Conservation (phyloP, 2,888 invertebrate species). For the Agonopterix heracliana region DNA sequence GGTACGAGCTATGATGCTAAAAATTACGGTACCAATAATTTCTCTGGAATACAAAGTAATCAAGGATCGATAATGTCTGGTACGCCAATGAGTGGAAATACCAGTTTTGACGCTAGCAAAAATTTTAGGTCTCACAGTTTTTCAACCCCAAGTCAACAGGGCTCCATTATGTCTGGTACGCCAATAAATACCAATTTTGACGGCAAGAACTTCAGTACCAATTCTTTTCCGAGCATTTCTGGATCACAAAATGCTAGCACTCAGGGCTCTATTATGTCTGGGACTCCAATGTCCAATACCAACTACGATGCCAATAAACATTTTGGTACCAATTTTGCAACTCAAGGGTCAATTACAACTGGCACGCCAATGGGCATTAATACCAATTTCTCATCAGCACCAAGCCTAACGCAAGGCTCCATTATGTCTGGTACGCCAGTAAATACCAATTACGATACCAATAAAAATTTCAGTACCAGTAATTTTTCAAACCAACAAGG, state of each 20-base stretch:
- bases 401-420: constrained; percentile 20
- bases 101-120: constrained; percentile 1
- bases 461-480: background rate
- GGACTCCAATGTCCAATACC: constrained; percentile 21
- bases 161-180: constrained; percentile 18
- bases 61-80: constrained; percentile 23
- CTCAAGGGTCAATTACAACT: constrained; percentile 17
- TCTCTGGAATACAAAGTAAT: constrained; percentile 27
- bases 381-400: constrained; percentile 19
- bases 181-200: constrained; percentile 16
- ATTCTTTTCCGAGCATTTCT: background rate
- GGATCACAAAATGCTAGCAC: constrained; percentile 1
- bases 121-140: constrained; percentile 2
- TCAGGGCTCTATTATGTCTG: constrained; percentile 28
- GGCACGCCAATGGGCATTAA: constrained; percentile 24
- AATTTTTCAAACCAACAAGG: constrained; percentile 23
- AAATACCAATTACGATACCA: constrained; percentile 6
- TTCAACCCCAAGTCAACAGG: background rate
- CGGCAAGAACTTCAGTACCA: background rate
- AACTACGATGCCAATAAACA: background rate
- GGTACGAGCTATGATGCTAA: background rate
- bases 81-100: constrained; percentile 15
- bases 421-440: constrained; percentile 20
- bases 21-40: constrained; percentile 10
- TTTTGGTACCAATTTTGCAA: constrained; percentile 7